Evolutionary conservation across 2,113 vertebrate species (phyloP), one percentile per base, ranked within the genome.

Genomic region (Donacobius atricapilla): DNA sequence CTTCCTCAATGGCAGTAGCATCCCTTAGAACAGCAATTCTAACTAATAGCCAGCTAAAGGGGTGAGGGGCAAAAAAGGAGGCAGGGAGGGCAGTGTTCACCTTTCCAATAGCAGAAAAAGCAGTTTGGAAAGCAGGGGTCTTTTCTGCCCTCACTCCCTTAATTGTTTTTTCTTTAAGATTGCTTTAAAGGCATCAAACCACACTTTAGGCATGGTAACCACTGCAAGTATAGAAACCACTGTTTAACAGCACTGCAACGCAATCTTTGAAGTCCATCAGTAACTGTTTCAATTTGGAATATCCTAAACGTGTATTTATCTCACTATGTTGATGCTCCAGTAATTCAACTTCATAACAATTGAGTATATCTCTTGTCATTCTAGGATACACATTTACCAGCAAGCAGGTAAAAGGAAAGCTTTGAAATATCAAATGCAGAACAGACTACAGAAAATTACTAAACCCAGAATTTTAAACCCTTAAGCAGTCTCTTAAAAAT

Each of bases 11-110:
- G 63, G 68, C 40, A 72, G 65, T 4, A 65, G 31, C 14, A 51
- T 65, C 50, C 19, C 76, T 68, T 19, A 65, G 25, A 73, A 84
- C 30, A 69, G 31, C 51, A 83, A 57, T 65, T 40, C 23, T 58
- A 87, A 73, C 8, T 56, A 66, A 76, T n/a, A 87, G 8, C 8
- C 45, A 83, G 7, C 31, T 65, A 60, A 64, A 90, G 85, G 23
- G 2, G 27, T 0, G 0, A 66, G 9, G 24, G 11, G 9, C 39
- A 19, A 56, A 13, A 42, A 60, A 64, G 33, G 9, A 51, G 31
- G 8, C 48, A 25, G 11, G 7, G 16, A 28, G 24, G 45, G 33
- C 28, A n/a, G 30, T 17, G 4, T 2, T 53, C 4, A 72, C n/a
- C 73, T 42, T 85, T 81, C 16, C 40, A 87, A n/a, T 7, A 21